Percentiles rank a stretch among this genome's conserved stretches.
These are phyloP conservation scores for Pavo muticus DNA, from an alignment of 2,113 vertebrate genomes.

Conservation along the genomic window DNA sequence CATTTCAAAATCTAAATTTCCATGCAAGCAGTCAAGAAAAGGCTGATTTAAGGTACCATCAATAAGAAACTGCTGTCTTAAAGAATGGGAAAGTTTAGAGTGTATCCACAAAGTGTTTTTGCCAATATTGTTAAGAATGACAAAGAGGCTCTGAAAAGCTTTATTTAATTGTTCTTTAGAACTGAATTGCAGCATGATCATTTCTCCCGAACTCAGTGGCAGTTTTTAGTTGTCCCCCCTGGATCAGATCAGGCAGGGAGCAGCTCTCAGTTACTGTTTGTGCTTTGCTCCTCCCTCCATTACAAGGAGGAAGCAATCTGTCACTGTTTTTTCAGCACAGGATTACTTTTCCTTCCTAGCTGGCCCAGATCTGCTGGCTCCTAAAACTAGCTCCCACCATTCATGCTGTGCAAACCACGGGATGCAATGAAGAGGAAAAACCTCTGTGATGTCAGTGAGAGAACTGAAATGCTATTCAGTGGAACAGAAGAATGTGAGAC, in stretches of 20 bases:
- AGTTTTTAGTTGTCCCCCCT: neutral
- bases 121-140: neutral
- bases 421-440: accelerated
- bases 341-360: neutral
- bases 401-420: accelerated
- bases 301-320: neutral
- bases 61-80: constrained; percentile 1
- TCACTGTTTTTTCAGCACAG: neutral
- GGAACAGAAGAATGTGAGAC: neutral
- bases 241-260: neutral
- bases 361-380: neutral
- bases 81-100: neutral
- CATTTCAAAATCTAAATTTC: neutral
- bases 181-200: neutral
- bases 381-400: neutral
- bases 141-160: neutral
- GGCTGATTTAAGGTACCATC: neutral
- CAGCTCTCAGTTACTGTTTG: neutral
- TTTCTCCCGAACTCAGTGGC: neutral
- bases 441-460: neutral
- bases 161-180: neutral
- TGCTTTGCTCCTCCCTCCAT: neutral
- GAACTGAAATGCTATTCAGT: accelerated
- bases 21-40: neutral
- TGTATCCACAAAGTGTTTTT: neutral